Percentiles rank a stretch among this genome's conserved stretches.
phyloP scores from a whole-genome alignment of 2,888 invertebrate species.

The Pherbina coryleti region DNA sequence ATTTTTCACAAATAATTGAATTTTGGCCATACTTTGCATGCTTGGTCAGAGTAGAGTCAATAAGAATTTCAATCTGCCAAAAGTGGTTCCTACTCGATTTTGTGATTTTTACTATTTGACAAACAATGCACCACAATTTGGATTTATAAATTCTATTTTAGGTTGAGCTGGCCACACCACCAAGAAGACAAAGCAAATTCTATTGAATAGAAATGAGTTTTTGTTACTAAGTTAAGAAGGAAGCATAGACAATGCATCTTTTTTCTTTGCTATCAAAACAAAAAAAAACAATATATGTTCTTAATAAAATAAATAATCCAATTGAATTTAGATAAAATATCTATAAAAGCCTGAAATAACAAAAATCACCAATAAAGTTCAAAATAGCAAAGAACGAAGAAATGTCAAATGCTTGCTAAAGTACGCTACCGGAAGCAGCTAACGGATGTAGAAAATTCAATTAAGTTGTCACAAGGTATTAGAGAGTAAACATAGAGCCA shows the following conservation, averaged over 20 bases:
- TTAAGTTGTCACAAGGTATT: slow-evolving; percentile 6
- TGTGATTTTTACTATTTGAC: too few relatives aligned
- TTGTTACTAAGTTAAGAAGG: not conserved
- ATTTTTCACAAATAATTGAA: too few relatives aligned
- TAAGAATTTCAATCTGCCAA: too few relatives aligned
- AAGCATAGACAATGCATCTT: not conserved
- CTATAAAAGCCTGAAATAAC: not conserved
- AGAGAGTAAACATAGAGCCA: not conserved
- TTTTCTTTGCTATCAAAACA: not conserved
- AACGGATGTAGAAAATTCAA: slow-evolving; percentile 16
- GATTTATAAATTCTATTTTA: too few relatives aligned
- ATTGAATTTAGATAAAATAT: not conserved
- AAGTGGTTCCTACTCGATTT: too few relatives aligned
- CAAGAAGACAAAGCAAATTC: too few relatives aligned
- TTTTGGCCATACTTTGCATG: too few relatives aligned
- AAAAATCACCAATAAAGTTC: not conserved
- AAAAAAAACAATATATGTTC: not conserved
- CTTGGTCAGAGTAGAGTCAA: too few relatives aligned
- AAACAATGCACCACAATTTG: too few relatives aligned
- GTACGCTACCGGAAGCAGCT: not conserved
- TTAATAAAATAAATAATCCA: not conserved
- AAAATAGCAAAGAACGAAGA: not conserved
- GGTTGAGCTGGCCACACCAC: too few relatives aligned
- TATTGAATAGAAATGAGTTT: too few relatives aligned
- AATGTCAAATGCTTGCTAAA: not conserved